Evolutionary conservation across 2,888 invertebrate species (phyloP).

Genomic region (Andrena chrysosceles): DNA sequence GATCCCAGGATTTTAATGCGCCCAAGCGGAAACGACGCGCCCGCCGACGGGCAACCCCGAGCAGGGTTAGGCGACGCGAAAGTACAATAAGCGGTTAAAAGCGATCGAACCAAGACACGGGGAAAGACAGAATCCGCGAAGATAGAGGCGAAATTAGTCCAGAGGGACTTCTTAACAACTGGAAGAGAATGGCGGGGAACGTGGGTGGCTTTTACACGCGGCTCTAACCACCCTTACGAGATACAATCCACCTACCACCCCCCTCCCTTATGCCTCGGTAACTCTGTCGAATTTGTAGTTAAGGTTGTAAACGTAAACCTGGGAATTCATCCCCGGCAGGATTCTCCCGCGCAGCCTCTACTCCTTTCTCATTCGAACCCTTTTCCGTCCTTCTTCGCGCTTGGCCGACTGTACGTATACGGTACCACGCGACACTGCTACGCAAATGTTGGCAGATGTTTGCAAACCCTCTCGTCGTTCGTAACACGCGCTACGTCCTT

Average conservation of each 20-base stretch:
- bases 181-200: conserved; percentile 75
- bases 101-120: conserved; percentile 61
- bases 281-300: conserved; percentile 85
- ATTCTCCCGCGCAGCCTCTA: conserved; percentile 31
- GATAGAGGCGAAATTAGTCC: conserved; percentile 80
- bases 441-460: conserved; percentile 76
- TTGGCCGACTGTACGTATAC: conserved; percentile 34
- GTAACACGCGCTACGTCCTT: conserved; percentile 71
- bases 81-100: conserved; percentile 59
- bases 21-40: neutral
- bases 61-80: conserved; percentile 48
- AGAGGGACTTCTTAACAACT: conserved; percentile 84
- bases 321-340: conserved; percentile 77
- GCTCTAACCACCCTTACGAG: conserved; percentile 83
- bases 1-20: conserved; percentile 16
- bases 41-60: conserved; percentile 1
- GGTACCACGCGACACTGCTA: conserved; percentile 65
- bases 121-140: conserved; percentile 54
- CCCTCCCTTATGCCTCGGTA: conserved; percentile 81
- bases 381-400: conserved; percentile 66
- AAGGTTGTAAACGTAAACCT: conserved; percentile 84
- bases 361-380: conserved; percentile 66
- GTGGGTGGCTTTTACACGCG: conserved; percentile 78
- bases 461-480: conserved; percentile 74
- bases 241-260: conserved; percentile 77